Evolutionary conservation across 2,113 vertebrate species (phyloP), one percentile per base, ranked within the genome.

Genomic region (Acanthisitta chloris): DNA sequence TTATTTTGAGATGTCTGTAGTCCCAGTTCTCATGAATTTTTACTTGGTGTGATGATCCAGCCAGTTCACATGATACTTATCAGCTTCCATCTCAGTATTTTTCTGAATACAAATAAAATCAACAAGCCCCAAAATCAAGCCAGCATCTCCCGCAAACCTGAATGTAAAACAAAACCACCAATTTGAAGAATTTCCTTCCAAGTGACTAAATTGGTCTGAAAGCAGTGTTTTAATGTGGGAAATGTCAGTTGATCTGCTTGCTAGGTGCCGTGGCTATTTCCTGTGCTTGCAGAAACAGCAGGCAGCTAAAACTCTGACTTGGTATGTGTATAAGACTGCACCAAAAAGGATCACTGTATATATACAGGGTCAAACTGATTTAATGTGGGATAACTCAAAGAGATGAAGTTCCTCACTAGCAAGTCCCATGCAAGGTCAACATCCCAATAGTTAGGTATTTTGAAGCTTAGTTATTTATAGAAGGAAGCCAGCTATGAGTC

Each of bases 1-100:
- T 95, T 94, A 89, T 92, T 93, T 85, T 57, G 85, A 69, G 79
- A 61, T 57, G 67, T 69, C 79, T 87, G 70, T 69, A 87, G 51
- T 81, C 66, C 31, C 31, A 45, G 17, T 69, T 79, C 81, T 49
- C 57, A 31, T 51, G 64, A 51, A 61, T 90, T 96, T 94, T 76
- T 61, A 59, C 66, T 91, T 23, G 40, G 4, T 74, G 61, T 81
- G 73, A 70, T 74, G 57, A 87, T 71, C 43, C 14, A 55, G 57
- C 45, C 58, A 40, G 33, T 69, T 80, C 66, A 64, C 8, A 1
- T 46, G 31, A 28, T 36, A 13, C 34, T 57, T 94, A 48, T 20
- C 62, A 48, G 45, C 64, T 77, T 86, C 85, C 46, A 52, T 31
- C 17, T 91, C 38, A 28, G 0, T 45, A 14, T 48, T 84, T 82